A percentile compares a stretch with the other conserved stretches of the same genome.
Evolutionary conservation across 1,140 invertebrate species (phyloP).

Genomic region (Neotoxoptera formosana): DNA sequence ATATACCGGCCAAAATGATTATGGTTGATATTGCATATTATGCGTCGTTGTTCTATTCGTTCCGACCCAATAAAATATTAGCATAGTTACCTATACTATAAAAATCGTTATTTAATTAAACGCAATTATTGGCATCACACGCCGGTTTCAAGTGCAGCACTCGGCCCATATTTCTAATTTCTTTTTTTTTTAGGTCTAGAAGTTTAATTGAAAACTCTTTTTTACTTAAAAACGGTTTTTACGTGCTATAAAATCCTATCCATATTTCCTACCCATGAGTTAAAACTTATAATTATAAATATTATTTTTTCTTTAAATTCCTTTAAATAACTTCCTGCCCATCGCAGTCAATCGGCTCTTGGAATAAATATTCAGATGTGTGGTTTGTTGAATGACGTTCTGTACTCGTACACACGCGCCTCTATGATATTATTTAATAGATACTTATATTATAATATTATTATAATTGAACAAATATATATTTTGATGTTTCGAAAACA

Average conservation of each 20-base stretch:
- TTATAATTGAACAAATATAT: too few relatives aligned
- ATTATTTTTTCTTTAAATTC: neutral
- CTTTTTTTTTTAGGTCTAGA: neutral
- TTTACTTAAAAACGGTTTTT: neutral
- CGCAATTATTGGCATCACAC: neutral
- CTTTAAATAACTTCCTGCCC: neutral
- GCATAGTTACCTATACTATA: neutral
- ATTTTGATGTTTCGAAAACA: too few relatives aligned
- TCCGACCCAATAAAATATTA: neutral
- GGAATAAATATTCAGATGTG: neutral
- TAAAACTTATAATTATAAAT: neutral
- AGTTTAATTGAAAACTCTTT: neutral
- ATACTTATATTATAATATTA: too few relatives aligned
- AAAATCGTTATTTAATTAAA: too few relatives aligned
- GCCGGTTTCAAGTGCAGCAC: neutral
- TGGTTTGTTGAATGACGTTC: neutral
- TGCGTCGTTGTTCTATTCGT: neutral
- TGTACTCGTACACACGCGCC: neutral
- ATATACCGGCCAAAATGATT: neutral
- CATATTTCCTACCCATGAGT: neutral
- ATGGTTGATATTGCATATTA: neutral
- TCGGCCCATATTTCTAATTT: neutral
- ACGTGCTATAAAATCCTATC: neutral
- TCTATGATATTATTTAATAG: neutral
- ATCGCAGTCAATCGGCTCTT: neutral